Percentiles rank a stretch among this genome's conserved stretches.
Evolutionary conservation across 2,113 vertebrate genomes (phyloP).

Genomic region (Cavia porcellus): DNA sequence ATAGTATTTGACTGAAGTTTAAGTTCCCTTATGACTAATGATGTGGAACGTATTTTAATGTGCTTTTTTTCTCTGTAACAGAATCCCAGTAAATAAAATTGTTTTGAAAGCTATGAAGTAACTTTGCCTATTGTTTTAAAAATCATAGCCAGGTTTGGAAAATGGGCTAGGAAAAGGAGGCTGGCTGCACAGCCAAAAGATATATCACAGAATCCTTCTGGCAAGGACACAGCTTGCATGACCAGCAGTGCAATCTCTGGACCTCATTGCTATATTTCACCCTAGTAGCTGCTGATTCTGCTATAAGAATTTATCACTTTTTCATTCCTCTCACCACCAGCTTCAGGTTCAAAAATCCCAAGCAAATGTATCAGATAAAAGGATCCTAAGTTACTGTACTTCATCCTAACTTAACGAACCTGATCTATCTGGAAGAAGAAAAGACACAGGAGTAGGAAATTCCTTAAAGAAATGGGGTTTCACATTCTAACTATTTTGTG

Average conservation of each 20-base stretch:
- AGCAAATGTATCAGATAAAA: neutral
- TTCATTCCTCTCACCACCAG: neutral
- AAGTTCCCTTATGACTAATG: neutral
- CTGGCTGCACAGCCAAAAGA: neutral
- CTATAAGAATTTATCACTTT: neutral
- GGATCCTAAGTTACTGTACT: neutral
- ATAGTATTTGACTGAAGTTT: neutral
- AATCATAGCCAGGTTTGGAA: neutral
- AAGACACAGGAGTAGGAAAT: neutral
- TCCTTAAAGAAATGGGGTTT: constrained; percentile 23
- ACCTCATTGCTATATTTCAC: neutral
- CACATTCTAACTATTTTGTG: neutral
- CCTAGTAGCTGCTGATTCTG: neutral
- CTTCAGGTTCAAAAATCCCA: constrained; percentile 21
- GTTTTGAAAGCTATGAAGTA: constrained; percentile 10
- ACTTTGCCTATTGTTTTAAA: constrained; percentile 16
- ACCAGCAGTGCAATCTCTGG: neutral
- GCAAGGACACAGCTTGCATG: neutral
- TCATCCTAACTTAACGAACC: neutral
- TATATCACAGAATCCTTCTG: neutral
- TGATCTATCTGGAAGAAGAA: neutral
- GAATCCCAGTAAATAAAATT: neutral
- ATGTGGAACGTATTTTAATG: neutral
- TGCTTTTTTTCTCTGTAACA: neutral
- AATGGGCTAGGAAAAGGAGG: neutral